Base-by-base conservation (phyloP, 2,888 invertebrate genomes). In the Cartodere bifasciata region DNA sequence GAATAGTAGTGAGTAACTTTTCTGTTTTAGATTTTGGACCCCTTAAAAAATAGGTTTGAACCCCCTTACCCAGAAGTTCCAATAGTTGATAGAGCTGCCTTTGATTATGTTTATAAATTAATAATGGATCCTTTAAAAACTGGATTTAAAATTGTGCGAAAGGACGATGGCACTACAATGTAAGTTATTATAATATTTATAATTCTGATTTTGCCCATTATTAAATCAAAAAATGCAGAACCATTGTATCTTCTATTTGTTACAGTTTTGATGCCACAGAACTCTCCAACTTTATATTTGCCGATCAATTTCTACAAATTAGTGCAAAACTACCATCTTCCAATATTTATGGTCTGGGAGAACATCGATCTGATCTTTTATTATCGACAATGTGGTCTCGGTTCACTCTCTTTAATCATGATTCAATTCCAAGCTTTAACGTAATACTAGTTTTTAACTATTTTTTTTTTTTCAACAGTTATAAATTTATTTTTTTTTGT, bases 251-350 rank as follows among this genome's bases (percentile, higher is more conserved):
- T 26, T 24, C 22, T 36, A 38, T 29, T 39, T 34, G 28, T 52
- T 53, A 4, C 56, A 82, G 81, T 43, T 75, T 85, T 48, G 72
- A 83, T 55, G 67, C 75, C 1, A 68, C 71, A 47, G 65, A 67
- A 39, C 60, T 75, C 14, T 74, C 75, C 26, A 79, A 75, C 1
- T 64, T 85, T 34, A 74, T 81, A 23, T 75, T 75, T 36, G 71
- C 84, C 1, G 73, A 85, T 53, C 83, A 83, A 49, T 76, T 83
- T 49, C 47, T 81, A 0, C 84, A 86, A 59, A 53, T 85, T 4
- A 72, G 70, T 28, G 62, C 68, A 3, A 47, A 59, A 23, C 50
- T 85, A 10, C 72, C 79, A 0, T 70, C 79, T 0, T 55, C 64
- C 32, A 58, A 61, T 40, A 60, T 86, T 37, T 86, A 80, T 53